phyloP scores from a whole-genome alignment of 2,888 invertebrate genomes.

The Scelioninae gen. 2 region DNA sequence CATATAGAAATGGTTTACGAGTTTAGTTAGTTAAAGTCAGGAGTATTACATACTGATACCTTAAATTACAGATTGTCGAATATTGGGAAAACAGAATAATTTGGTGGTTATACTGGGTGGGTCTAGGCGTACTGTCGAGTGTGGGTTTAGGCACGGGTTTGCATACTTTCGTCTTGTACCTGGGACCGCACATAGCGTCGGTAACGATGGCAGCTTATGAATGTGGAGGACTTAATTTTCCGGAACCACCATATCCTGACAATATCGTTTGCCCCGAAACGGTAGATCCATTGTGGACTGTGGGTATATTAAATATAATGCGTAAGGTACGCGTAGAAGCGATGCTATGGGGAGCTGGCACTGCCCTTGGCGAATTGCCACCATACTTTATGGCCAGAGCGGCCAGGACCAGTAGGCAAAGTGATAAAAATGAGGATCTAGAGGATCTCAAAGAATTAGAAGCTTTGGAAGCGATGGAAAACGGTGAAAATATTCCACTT shows the following conservation, averaged over 20 bases:
- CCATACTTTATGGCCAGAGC: conserved; percentile 99
- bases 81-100: conserved; percentile 75
- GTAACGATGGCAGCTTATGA: conserved; percentile 99
- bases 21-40: too few species aligned
- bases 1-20: too few species aligned
- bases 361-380: conserved; percentile 98
- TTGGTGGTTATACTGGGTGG: conserved; percentile 94
- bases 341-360: conserved; percentile 98
- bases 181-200: conserved; percentile 99
- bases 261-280: conserved; percentile 95
- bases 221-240: conserved; percentile 95
- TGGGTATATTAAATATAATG: conserved; percentile 95
- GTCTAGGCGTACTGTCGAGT: conserved; percentile 95
- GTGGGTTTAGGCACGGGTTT: conserved; percentile 98
- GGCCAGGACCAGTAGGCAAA: conserved; percentile 79
- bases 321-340: conserved; percentile 95
- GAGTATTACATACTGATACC: conserved; percentile 7
- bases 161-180: conserved; percentile 97
- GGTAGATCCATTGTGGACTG: conserved; percentile 79
- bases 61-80: conserved; percentile 68
- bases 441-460: conserved; percentile 87
- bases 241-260: conserved; percentile 98
- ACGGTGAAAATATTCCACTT: conserved; percentile 79
- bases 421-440: conserved; percentile 76
- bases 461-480: conserved; percentile 81